phyloP scores from a whole-genome alignment of 2,797 vertebrate genomes.

The Columba guinea region DNA sequence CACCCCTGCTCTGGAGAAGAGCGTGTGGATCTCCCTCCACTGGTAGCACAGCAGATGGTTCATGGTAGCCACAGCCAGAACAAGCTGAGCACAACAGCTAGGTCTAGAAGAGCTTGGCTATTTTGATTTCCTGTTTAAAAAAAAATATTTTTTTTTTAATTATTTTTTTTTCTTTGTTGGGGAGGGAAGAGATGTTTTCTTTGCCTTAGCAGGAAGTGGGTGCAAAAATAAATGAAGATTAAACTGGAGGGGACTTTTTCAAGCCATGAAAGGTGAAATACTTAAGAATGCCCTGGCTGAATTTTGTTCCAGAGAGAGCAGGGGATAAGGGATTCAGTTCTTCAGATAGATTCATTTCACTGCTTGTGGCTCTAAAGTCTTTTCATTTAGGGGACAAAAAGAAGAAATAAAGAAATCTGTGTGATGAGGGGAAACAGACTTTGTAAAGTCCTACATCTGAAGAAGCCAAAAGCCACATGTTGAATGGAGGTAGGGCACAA shows the following conservation, averaged over 20 bases:
- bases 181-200: not conserved
- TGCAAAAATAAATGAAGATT: not conserved
- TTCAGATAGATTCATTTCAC: not conserved
- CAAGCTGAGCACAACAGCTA: not conserved
- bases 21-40: fast-evolving
- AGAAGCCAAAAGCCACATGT: not conserved
- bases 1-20: not conserved
- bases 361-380: not conserved
- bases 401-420: not conserved
- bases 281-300: not conserved
- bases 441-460: not conserved
- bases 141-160: no score
- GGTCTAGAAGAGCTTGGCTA: not conserved
- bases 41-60: not conserved
- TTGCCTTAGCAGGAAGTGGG: not conserved
- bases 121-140: not conserved
- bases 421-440: not conserved
- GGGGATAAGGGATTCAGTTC: not conserved
- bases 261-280: not conserved
- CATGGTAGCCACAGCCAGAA: not conserved
- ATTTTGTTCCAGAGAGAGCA: not conserved
- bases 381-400: not conserved
- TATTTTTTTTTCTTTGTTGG: not conserved
- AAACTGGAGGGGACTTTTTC: not conserved
- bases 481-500: not conserved